Evolutionary conservation across 2,113 vertebrate genomes (phyloP), one percentile per base, ranked within the genome.

Genomic region (Aspiorhynchus laticeps): DNA sequence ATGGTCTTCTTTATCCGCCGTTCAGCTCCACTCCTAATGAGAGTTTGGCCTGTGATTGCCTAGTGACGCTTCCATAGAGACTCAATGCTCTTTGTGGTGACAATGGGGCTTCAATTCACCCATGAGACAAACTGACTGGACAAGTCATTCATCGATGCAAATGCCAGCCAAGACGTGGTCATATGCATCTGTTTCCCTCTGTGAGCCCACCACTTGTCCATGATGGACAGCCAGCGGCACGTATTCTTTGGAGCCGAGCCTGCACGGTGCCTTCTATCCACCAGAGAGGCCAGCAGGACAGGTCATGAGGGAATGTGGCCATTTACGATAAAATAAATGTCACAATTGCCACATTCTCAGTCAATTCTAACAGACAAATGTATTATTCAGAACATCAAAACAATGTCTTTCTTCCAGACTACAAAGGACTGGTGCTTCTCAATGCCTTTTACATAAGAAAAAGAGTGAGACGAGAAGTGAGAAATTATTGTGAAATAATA

Each of bases 91-190:
- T 97, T 97, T 96, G 94, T 97, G 95, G 94, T 96, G 96, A 98
- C 96, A 97, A 97, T 96, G 95, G 87, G 95, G 95, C 93, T 94
- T 95, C 92, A 95, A 95, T 95, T 95, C 96, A 95, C 96, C 93
- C 93, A 95, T 96, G 96, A 97, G 94, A 91, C 9, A 87, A 83
- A 96, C 94, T 94, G 95, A 96, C 95, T 95, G 96, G 96, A 97
- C 95, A 95, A 96, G 96, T 97, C 96, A 97, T 97, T 97, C 96
- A 97, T 96, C 95, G 95, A 95, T 96, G 96, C 95, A 97, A 97
- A 97, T 98, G 96, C 95, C 96, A 97, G 96, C 96, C 93, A 96
- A 95, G 85, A 96, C 95, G 85, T 95, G 96, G 95, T 96, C 95
- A 95, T 93, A 92, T 95, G 95, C 95, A 97, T 97, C 96, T 96